Base-by-base conservation (phyloP, 2,888 invertebrate genomes). In the Emmelina monodactyla region DNA sequence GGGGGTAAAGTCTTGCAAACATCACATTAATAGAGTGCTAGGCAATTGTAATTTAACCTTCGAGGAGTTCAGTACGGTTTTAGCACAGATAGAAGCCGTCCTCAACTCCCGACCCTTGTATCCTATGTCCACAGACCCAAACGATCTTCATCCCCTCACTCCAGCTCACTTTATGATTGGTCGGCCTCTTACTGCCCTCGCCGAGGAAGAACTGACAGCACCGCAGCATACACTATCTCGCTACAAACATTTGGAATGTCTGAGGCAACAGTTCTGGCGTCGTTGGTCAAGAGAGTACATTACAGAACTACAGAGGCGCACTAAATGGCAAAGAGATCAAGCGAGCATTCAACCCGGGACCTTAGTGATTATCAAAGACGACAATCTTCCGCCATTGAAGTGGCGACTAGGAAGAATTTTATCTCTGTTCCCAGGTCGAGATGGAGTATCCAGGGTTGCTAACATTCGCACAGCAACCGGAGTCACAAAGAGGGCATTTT, bases 261-360 rank as follows among this genome's bases (percentile, higher is more conserved):
- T 39, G 2, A 37, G 42, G 1, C 46, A 39, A 22, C 44, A 44
- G 13, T 46, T 49, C 16, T 50, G 47, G 50, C 28, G 22, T 3
- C 22, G 47, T 31, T 51, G 45, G 47, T 29, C 35, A 16, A 30
- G 30, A 7, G 47, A 49, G 22, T 51, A 42, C 30, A 37, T 51
- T 0, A 22, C 38, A 1, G 43, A 45, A 22, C 30, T 58, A 0
- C 53, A 54, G 28, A 48, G 50, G 22, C n/a, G 50, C 12, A 39
- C 41, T 1, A 51, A 53, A 34, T 54, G 53, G 53, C 35, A 31
- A 15, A 32, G 14, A 0, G 31, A 33, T n/a, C 31, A 6, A 14
- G 25, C 32, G 6, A 28, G 19, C 15, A 34, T 47, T 1, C 39
- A 38, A 2, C 15, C 41, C 9, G 42, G 40, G 5, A 38, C 42